These are phyloP conservation scores for Blastobasis adustella DNA, from an alignment of 2,888 invertebrate genomes.

Conservation along the genomic window DNA sequence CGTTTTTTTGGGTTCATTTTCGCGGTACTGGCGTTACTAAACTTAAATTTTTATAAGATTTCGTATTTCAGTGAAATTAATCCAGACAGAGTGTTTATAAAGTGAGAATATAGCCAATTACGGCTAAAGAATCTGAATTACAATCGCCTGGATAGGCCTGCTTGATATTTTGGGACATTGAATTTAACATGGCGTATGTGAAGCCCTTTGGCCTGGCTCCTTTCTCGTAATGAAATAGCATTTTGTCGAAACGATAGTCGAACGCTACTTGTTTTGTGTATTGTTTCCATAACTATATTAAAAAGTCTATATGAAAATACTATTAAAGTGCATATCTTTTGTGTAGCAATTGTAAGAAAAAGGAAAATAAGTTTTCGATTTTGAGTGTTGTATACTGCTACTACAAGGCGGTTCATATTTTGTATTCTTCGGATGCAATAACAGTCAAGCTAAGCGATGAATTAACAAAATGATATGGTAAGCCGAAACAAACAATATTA, in stretches of 20 bases:
- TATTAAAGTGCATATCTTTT: constrained; percentile 20
- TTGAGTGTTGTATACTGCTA: constrained; percentile 26
- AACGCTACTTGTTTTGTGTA: constrained; percentile 38
- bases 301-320: constrained; percentile 24
- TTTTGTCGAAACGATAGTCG: constrained; percentile 44
- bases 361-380: constrained; percentile 14
- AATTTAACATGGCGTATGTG: constrained; percentile 62
- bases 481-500: constrained; percentile 31
- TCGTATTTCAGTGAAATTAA: constrained; percentile 20
- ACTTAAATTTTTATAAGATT: constrained; percentile 46
- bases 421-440: constrained; percentile 37
- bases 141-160: constrained; percentile 17
- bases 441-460: constrained; percentile 31
- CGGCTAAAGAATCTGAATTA: constrained; percentile 15
- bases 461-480: constrained; percentile 28
- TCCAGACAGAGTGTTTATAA: constrained; percentile 23
- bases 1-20: constrained; percentile 34
- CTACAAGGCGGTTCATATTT: constrained; percentile 35
- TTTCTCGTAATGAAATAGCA: constrained; percentile 58
- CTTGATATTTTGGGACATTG: no score
- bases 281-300: constrained; percentile 38
- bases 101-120: constrained; percentile 22
- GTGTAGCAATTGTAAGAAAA: constrained; percentile 28
- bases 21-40: constrained; percentile 55
- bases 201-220: constrained; percentile 41